These are phyloP conservation scores for Caenorhabditis doughertyi DNA, from an alignment of 2,888 invertebrate species.

Conservation along the genomic window DNA sequence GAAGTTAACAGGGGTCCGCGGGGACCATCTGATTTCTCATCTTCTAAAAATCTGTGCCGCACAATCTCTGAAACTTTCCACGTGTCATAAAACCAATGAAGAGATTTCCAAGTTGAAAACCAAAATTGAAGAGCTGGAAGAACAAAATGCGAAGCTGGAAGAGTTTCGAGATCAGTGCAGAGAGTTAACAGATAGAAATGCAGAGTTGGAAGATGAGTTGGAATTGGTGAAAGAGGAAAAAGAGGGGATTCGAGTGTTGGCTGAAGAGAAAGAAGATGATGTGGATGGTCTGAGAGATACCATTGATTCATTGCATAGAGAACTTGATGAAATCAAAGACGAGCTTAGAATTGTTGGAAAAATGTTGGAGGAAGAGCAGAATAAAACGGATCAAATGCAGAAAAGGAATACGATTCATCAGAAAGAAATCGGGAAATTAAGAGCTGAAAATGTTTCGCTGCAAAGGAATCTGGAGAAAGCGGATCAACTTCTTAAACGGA, in stretches of 20 bases:
- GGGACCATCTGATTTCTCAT: conserved; percentile 53
- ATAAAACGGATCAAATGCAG: conserved; percentile 32
- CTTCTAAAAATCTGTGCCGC: conserved; percentile 50
- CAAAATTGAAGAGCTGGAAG: not conserved
- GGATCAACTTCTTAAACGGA: conserved; percentile 7
- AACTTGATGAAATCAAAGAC: conserved; percentile 21
- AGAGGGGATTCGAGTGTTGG: conserved; percentile 43
- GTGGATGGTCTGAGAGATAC: conserved; percentile 8
- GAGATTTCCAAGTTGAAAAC: conserved; percentile 8
- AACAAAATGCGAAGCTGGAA: not conserved
- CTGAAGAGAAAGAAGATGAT: conserved; percentile 41
- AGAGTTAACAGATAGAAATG: conserved; percentile 10
- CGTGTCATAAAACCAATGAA: not conserved
- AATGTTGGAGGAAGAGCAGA: conserved; percentile 58
- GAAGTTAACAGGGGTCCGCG: conserved; percentile 43
- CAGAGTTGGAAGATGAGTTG: conserved; percentile 54
- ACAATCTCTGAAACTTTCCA: conserved; percentile 12
- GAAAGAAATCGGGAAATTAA: conserved; percentile 26
- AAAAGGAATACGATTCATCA: conserved; percentile 5
- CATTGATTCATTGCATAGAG: not conserved
- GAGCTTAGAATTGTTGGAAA: conserved; percentile 52
- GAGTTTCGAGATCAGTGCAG: not conserved
- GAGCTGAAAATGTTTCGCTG: not conserved
- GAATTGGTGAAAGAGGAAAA: conserved; percentile 59
- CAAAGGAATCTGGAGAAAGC: conserved; percentile 19